Evolutionary conservation across 1,140 invertebrate genomes (phyloP).

Genomic region (Protaetia brevitarsis): DNA sequence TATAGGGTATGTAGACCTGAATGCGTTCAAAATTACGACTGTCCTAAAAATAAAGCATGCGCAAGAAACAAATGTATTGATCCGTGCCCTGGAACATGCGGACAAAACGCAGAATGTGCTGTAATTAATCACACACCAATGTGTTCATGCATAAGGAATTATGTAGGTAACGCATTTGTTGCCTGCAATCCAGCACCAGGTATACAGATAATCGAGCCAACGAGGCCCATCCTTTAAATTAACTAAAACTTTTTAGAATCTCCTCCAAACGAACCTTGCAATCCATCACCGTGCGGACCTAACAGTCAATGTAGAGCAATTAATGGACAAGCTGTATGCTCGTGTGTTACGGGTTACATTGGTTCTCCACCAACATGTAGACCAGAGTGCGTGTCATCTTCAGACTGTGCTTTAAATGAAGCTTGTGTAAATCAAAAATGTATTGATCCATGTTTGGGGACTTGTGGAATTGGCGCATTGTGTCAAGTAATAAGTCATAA

Average conservation of each 20-base stretch:
- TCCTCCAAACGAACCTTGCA: conserved; percentile 56
- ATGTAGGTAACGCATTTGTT: conserved; percentile 62
- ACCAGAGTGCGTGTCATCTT: conserved; percentile 64
- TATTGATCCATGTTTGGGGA: conserved; percentile 63
- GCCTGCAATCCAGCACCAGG: conserved; percentile 49
- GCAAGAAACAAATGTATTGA: conserved; percentile 64
- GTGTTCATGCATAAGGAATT: conserved; percentile 63
- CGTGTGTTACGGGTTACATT: conserved; percentile 61
- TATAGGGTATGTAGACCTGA: conserved; percentile 64
- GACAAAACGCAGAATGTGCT: conserved; percentile 62
- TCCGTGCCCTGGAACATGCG: conserved; percentile 67
- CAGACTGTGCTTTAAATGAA: conserved; percentile 62
- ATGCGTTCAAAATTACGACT: conserved; percentile 66
- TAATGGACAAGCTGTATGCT: conserved; percentile 62
- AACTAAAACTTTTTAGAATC: conserved; percentile 36
- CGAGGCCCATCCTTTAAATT: background rate
- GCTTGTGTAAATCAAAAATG: conserved; percentile 71
- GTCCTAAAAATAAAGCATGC: conserved; percentile 64
- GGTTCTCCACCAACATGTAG: conserved; percentile 64
- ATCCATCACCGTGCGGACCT: conserved; percentile 65
- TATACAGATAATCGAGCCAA: conserved; percentile 1
- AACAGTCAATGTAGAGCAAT: conserved; percentile 63
- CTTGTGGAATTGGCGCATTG: conserved; percentile 59
- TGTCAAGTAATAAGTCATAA: conserved; percentile 74
- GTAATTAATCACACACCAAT: conserved; percentile 67